Percentiles rank a stretch among this genome's conserved stretches.
Evolutionary conservation across 2,888 invertebrate genomes (phyloP).

Genomic region (Amphimallon solstitiale): DNA sequence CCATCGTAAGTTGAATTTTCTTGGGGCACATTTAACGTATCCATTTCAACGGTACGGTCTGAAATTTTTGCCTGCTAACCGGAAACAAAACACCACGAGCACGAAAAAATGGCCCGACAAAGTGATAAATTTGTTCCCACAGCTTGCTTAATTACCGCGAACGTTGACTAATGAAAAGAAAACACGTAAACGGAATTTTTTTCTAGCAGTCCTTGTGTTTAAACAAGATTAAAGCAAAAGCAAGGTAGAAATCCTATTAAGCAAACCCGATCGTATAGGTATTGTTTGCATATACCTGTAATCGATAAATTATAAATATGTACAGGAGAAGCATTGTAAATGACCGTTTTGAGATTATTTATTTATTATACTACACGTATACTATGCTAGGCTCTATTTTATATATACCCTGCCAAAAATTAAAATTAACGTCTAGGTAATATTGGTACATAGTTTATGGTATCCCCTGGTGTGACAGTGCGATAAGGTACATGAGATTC

Average conservation of each 20-base stretch:
- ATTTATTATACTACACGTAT: too few species aligned
- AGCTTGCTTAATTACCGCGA: neutral
- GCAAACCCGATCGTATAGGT: neutral
- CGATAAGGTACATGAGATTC: too few species aligned
- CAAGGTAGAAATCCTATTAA: slow-evolving; percentile 23
- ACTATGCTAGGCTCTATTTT: too few species aligned
- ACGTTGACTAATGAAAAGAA: slow-evolving; percentile 8
- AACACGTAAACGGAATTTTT: neutral
- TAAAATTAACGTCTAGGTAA: too few species aligned
- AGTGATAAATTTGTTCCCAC: neutral
- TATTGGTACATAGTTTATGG: too few species aligned
- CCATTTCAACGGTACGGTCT: neutral
- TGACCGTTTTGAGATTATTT: too few species aligned
- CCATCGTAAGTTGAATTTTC: slow-evolving; percentile 7
- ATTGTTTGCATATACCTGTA: too few species aligned
- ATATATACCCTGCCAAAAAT: too few species aligned
- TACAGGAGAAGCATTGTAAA: too few species aligned
- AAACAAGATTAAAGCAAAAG: slow-evolving; percentile 26
- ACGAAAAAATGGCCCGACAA: neutral
- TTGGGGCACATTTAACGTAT: slow-evolving; percentile 8
- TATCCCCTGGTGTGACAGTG: too few species aligned
- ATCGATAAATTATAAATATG: neutral
- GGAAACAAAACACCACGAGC: neutral
- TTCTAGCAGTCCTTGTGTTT: slow-evolving; percentile 12
- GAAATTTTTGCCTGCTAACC: slow-evolving; percentile 6